Evolutionary conservation across 2,888 invertebrate genomes (phyloP).

Genomic region (Drosophila kuntzei): DNA sequence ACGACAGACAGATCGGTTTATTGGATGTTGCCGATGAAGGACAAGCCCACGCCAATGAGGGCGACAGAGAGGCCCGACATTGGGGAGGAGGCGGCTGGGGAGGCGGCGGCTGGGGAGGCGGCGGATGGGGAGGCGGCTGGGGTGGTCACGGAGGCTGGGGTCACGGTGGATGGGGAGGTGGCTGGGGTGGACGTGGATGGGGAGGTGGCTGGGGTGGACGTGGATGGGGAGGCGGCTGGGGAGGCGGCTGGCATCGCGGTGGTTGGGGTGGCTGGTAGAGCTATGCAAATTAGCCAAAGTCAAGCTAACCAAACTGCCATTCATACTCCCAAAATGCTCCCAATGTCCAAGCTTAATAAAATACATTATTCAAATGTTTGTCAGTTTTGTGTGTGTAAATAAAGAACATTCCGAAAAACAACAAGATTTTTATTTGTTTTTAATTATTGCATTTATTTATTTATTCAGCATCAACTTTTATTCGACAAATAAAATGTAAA

Average conservation of each 20-base stretch:
- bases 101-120: conserved; percentile 1
- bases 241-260: neutral
- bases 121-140: conserved; percentile 7
- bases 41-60: conserved; percentile 10
- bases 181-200: conserved; percentile 23
- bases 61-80: conserved; percentile 3
- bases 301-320: conserved; percentile 8
- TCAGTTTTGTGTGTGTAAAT: conserved; percentile 18
- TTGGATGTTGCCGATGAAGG: conserved; percentile 9
- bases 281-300: neutral
- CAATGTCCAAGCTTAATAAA: neutral
- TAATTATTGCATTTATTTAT: neutral
- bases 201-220: conserved; percentile 28
- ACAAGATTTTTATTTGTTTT: neutral
- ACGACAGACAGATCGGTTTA: conserved; percentile 1
- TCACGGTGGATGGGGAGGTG: conserved; percentile 25
- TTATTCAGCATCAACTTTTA: too few relatives aligned
- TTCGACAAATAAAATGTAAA: too few relatives aligned
- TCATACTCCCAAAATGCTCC: neutral
- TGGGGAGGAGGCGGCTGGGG: conserved; percentile 8
- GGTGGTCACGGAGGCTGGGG: neutral
- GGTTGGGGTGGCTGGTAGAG: conserved; percentile 10
- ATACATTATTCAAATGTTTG: neutral
- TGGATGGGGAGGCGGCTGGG: conserved; percentile 7
- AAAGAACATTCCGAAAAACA: conserved; percentile 22